A percentile compares a stretch with the other conserved stretches of the same genome.
These are phyloP conservation scores for Nomada lathburiana DNA, from an alignment of 2,888 invertebrate species.

Conservation along the genomic window DNA sequence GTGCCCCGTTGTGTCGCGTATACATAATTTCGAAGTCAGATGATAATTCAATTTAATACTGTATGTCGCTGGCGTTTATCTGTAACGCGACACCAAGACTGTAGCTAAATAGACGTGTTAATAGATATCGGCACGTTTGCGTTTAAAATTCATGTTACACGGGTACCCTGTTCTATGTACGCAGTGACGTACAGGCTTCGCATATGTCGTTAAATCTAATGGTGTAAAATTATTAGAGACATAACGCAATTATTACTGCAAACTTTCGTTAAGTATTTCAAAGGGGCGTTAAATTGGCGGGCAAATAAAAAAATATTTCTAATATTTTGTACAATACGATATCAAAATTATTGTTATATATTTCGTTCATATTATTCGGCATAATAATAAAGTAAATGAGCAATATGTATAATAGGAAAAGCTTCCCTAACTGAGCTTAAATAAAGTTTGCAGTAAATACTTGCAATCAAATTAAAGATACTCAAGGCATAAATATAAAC, in stretches of 20 bases:
- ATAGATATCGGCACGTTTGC: constrained; percentile 16
- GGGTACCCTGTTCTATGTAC: constrained; percentile 3
- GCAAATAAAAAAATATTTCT: not conserved
- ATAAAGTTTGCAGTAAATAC: too few relatives aligned
- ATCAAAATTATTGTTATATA: too few relatives aligned
- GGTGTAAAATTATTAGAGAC: not conserved
- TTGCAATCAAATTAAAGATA: too few relatives aligned
- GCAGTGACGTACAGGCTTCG: not conserved
- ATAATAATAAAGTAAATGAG: too few relatives aligned
- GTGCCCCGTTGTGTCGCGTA: not conserved
- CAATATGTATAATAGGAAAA: too few relatives aligned
- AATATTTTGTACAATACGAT: too few relatives aligned
- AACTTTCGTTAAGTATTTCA: not conserved
- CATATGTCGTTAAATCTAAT: not conserved
- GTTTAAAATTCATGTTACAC: constrained; percentile 22
- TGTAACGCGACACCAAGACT: constrained; percentile 3
- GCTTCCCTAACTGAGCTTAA: too few relatives aligned
- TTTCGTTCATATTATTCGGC: too few relatives aligned
- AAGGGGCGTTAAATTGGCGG: not conserved
- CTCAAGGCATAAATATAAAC: too few relatives aligned
- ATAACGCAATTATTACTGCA: not conserved
- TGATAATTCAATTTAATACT: constrained; percentile 20
- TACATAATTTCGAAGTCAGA: constrained; percentile 19
- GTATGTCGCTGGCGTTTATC: constrained; percentile 6
- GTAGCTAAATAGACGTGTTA: constrained; percentile 13